Base-by-base conservation (phyloP, 2,113 vertebrate species). In the Nycticebus coucang region DNA sequence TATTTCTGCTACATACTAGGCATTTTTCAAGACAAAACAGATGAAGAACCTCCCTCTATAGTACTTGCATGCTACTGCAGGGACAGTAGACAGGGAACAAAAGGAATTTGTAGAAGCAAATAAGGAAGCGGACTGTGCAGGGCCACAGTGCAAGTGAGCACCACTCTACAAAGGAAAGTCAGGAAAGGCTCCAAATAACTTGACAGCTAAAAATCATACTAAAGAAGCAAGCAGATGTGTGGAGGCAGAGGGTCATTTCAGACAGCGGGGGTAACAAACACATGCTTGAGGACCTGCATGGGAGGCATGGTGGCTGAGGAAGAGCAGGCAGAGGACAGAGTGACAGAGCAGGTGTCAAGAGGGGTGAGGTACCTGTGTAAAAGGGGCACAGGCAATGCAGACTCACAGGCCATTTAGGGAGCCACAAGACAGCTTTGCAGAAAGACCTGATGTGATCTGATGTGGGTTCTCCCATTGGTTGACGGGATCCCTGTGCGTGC, bases 341-440 rank as follows among this genome's bases (percentile, higher is more conserved):
- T 5, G 50, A 55, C 9, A 21, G 64, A 26, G 22, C 9, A 71
- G 19, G 41, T 1, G 12, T 22, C 4, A 13, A 5, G 6, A 81
- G 15, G 13, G 66, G 11, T 35, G 22, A 18, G 8, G 26, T 0
- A 0, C 2, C 1, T 5, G 3, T 21, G 26, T 18, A 15, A 4
- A 0, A 10, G 11, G 24, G 7, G 15, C 35, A 15, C 21, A 30
- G 2, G 5, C 2, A 35, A 28, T 22, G 37, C 11, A 35, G 50
- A 22, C 3, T 30, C 9, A 5, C 2, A 0, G 50, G 12, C 33
- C 24, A 3, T 7, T 7, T 8, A 5, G 41, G 22, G 79, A 35
- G 53, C 50, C 30, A 17, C 0, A 8, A 21, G 35, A 24, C 4
- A 15, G 14, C 55, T 66, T 68, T 59, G 72, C 57, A 11, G 19